Base-by-base conservation (phyloP, 92 coral and sea anemone genomes). In the Porites rus region DNA sequence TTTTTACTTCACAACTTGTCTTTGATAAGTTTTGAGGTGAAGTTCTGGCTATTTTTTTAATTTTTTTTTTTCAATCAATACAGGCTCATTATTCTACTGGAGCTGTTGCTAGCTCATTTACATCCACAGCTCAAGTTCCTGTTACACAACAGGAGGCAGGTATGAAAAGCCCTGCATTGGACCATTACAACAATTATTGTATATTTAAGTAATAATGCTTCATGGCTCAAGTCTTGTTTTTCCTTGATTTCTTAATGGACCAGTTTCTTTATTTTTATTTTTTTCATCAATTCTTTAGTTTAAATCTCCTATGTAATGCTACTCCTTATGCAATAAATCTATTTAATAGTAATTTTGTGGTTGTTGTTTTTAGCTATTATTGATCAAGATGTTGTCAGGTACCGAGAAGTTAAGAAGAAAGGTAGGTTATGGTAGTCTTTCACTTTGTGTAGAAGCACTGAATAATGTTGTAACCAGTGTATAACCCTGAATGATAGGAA, bases 331-430 rank as follows among this genome's bases (percentile, higher is more conserved):
- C 28, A 25, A 25, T 56, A 0, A 7, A 54, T 54, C 60, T 0
- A 54, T 9, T 9, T 54, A 9, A 56, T 56, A 56, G 17, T 1
- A 56, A 56, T 14, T 56, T 56, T 56, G 11, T 8, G 61, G 11
- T 0, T 56, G 61, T 7, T 66, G 25, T 61, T 86, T 68, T 1
- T 80, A 97, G 99, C 98, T 52, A 88, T 92, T 78, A 93, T 97
- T 82, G 98, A 97, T 51, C 94, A 93, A 83, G 97, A 97, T 54
- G 79, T 90, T 52, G 91, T 97, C 0, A 83, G 99, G 72, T 97
- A 95, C 89, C 88, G 99, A 74, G 98, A 97, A 84, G 98, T 97
- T 14, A 97, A 97, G 86, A 97, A 95, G 98, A 97, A 97, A 93
- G 99, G 98, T 93, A 76, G 54, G 24, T 22, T 22, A 22, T 22